These are phyloP conservation scores for Australoheros facetus DNA, from an alignment of 2,797 vertebrate genomes.

Conservation along the genomic window DNA sequence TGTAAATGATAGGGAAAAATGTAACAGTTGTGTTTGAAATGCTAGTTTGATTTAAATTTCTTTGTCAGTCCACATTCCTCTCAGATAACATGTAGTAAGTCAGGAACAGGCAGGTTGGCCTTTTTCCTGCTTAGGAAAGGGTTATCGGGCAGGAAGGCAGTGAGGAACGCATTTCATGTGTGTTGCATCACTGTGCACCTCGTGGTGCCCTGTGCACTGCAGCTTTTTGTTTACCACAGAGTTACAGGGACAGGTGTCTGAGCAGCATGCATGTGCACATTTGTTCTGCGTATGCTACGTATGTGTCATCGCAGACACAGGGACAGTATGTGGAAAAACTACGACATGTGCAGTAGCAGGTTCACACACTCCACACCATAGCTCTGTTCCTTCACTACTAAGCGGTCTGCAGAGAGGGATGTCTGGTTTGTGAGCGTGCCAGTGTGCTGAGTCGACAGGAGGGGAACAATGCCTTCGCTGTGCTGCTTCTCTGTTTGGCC, in stretches of 20 bases:
- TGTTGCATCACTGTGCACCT: slow-evolving; percentile 68
- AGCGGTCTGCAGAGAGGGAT: slow-evolving; percentile 47
- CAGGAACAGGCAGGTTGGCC: slow-evolving; percentile 46
- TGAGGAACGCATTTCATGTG: slow-evolving; percentile 44
- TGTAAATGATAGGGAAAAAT: not conserved
- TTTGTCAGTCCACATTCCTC: slow-evolving; percentile 38
- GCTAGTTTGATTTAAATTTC: slow-evolving; percentile 14
- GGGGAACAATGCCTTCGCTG: slow-evolving; percentile 72
- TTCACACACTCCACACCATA: slow-evolving; percentile 30
- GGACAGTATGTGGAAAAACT: not conserved
- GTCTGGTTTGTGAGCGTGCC: slow-evolving; percentile 62
- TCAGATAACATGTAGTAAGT: slow-evolving; percentile 22
- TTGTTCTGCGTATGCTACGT: slow-evolving; percentile 6
- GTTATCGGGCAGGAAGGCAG: slow-evolving; percentile 15
- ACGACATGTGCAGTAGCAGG: slow-evolving; percentile 24
- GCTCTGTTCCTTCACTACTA: slow-evolving; percentile 39
- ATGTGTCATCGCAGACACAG: not conserved
- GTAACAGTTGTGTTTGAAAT: not conserved
- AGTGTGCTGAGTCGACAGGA: slow-evolving; percentile 70
- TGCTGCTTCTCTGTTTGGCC: slow-evolving; percentile 61
- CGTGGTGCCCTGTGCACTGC: slow-evolving; percentile 48
- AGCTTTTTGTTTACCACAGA: slow-evolving; percentile 55
- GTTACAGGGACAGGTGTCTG: slow-evolving; percentile 49
- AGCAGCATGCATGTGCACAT: slow-evolving; percentile 35
- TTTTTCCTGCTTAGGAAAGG: slow-evolving; percentile 22